Conservation (phyloP, 2,797 vertebrate species). For the Pangasius macronema region DNA sequence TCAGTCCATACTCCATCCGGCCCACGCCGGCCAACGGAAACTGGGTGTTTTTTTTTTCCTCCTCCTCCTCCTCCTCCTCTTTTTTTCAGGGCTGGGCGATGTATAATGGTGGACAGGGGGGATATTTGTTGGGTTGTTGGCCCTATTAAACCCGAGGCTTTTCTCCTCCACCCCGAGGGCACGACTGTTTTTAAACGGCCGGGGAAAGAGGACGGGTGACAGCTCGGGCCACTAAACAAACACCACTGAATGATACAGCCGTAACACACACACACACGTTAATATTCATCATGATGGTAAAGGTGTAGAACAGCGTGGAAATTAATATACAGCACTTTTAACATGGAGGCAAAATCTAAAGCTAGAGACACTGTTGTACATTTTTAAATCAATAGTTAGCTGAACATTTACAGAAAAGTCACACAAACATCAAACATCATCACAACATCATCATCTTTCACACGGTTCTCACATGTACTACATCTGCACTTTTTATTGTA, state of each 20-base stretch:
- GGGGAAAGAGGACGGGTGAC: conserved; percentile 65
- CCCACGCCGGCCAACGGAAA: conserved; percentile 70
- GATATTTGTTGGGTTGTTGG: conserved; percentile 81
- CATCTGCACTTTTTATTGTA: not conserved
- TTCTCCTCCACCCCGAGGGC: conserved; percentile 67
- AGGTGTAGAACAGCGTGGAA: not conserved
- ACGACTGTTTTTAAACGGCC: conserved; percentile 61
- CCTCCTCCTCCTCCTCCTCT: conserved; percentile 38
- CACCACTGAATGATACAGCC: not conserved
- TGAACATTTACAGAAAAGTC: not conserved
- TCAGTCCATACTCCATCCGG: conserved; percentile 84
- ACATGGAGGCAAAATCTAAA: not conserved
- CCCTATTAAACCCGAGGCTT: conserved; percentile 74
- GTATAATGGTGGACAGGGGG: conserved; percentile 50
- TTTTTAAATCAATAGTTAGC: not conserved
- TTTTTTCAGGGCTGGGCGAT: conserved; percentile 31
- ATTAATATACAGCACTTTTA: not conserved
- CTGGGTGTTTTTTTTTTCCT: conserved; percentile 37
- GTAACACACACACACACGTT: not conserved
- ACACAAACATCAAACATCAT: not conserved
- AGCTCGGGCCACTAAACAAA: conserved; percentile 57
- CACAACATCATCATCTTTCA: too few relatives aligned
- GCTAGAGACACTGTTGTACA: not conserved
- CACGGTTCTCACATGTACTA: not conserved
- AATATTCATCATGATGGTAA: conserved; percentile 14